phyloP scores from a whole-genome alignment of 1,140 invertebrate species.

The Drosophila novamexicana region DNA sequence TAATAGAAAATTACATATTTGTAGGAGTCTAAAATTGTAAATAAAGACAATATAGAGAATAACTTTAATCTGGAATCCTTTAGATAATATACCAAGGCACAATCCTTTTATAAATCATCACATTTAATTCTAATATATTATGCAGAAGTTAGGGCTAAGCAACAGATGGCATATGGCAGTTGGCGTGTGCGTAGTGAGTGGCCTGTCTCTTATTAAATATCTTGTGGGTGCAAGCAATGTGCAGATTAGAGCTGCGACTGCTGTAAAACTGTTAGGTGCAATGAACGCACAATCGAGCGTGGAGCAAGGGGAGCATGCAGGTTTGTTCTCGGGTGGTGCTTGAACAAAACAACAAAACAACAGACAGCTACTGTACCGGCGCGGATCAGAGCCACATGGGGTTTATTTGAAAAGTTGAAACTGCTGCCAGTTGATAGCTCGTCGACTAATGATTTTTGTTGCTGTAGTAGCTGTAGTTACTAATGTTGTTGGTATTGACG shows the following conservation, averaged over 20 bases:
- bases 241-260: conserved; percentile 34
- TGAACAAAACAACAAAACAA: conserved; percentile 17
- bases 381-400: conserved; percentile 55
- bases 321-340: background rate
- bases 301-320: conserved; percentile 6
- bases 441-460: conserved; percentile 27
- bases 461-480: conserved; percentile 1
- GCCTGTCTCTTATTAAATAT: conserved; percentile 62
- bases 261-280: conserved; percentile 57
- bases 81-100: background rate
- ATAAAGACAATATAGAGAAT: no score
- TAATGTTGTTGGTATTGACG: conserved; percentile 10
- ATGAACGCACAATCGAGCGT: conserved; percentile 71
- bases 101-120: background rate
- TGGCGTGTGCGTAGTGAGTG: conserved; percentile 57
- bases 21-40: no score
- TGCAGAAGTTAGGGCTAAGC: background rate
- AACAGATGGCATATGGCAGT: background rate
- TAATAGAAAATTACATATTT: no score
- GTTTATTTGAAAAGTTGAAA: conserved; percentile 76
- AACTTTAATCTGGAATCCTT: no score
- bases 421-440: conserved; percentile 35
- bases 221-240: conserved; percentile 57
- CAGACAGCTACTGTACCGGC: conserved; percentile 30
- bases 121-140: background rate